Evolutionary conservation across 2,888 invertebrate species (phyloP), one percentile per base, ranked within the genome.

Genomic region (Drosophila anceps): DNA sequence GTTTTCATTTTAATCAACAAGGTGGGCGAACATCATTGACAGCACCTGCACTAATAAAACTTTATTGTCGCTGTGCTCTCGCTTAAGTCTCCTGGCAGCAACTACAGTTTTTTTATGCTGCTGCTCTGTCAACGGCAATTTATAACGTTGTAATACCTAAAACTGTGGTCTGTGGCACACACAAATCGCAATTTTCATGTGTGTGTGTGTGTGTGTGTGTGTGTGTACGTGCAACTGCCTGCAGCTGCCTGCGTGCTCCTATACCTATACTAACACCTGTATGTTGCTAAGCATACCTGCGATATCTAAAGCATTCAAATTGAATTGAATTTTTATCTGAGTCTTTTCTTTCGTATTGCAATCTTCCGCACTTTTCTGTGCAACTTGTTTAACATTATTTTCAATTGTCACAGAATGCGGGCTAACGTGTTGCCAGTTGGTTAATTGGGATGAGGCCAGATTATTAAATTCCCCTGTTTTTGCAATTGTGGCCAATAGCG

Each of bases 1-100:
- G 51, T 57, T 76, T 66, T 48, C 29, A 58, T 70, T 76, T 79
- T 76, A 79, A 80, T 80, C 71, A 79, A 70, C 55, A 59, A 41
- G 41, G 46, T 58, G 13, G 57, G 46, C 51, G 33, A 35, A 63
- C 63, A 76, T 62, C 65, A 73, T 59, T 68, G 78, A 69, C 82
- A 69, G 65, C 24, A 51, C 35, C 46, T 59, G 61, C 60, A 72
- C 64, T 64, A 77, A 77, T 77, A 76, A 76, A 81, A 77, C 54
- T 81, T 81, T 77, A 77, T 72, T 77, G 61, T 37, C 57, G 27
- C n/a, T 20, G 46, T 9, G 43, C 53, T 37, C 12, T 41, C 18
- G 44, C 24, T 35, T 5, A 5, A 24, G 37, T 10, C 18, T 13
- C 29, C 58, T 5, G 33, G 33, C 33, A n/a, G 20, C 24, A 20